Conservation (phyloP, 2,113 vertebrate species). For the Talpa occidentalis region DNA sequence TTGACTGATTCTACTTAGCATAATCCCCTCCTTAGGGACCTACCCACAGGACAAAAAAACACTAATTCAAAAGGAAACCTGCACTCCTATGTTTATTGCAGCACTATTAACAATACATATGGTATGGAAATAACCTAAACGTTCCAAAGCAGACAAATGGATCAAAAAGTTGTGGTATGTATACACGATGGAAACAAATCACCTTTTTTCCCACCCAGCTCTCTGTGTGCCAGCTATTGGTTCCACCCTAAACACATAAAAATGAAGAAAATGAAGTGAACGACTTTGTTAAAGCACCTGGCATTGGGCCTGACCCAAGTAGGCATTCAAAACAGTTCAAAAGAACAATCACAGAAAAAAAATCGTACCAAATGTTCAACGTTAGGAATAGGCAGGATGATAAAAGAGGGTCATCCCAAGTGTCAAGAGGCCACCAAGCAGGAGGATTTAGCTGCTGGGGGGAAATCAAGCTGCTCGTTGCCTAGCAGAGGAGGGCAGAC, state of each 20-base stretch:
- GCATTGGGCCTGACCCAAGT: neutral
- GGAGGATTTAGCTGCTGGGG: neutral
- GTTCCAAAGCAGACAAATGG: too few species aligned
- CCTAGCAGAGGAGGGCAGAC: neutral
- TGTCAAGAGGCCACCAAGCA: neutral
- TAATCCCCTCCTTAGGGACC: too few species aligned
- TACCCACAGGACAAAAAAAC: too few species aligned
- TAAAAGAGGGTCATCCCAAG: neutral
- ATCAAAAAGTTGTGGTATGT: too few species aligned
- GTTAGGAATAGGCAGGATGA: neutral
- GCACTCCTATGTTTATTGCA: too few species aligned
- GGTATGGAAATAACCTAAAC: too few species aligned
- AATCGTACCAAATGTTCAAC: neutral
- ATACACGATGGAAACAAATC: neutral
- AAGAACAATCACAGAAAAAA: slow-evolving; percentile 11
- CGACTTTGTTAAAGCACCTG: neutral
- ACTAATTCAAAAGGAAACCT: too few species aligned
- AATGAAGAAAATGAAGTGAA: neutral
- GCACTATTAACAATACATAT: too few species aligned
- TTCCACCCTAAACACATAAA: neutral
- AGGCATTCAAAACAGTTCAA: slow-evolving; percentile 11
- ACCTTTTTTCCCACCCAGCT: neutral
- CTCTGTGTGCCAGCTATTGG: neutral
- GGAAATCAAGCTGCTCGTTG: neutral
- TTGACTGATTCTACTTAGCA: too few species aligned